Base-by-base conservation (phyloP, 2,113 vertebrate genomes). In the Etia nguti region DNA sequence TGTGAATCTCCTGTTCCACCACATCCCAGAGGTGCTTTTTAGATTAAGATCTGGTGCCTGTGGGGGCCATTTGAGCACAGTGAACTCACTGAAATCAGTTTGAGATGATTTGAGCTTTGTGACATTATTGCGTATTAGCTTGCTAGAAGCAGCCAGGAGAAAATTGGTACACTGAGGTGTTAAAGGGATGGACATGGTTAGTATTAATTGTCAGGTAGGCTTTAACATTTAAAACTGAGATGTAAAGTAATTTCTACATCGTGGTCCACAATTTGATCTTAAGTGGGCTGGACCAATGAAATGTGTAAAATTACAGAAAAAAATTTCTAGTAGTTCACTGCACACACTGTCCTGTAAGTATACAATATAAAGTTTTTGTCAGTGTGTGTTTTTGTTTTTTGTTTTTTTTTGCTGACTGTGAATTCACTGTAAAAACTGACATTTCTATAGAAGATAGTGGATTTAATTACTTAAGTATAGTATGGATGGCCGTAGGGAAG, bases 21-120 rank as follows among this genome's bases (percentile, higher is more conserved):
- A 73, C 41, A 46, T 46, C 38, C 1, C 41, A 46, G 15, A 73
- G 43, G 68, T 18, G 41, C 8, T 73, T 46, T 46, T 26, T 46
- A 46, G 8, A 26, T 3, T 16, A 6, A 10, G 38, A 24, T 24
- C 22, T 70, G 13, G 13, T 46, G 43, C n/a, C 65, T 24, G 12
- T 43, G 36, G n/a, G 24, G 36, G 36, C 10, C 0, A 4, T 70
- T 70, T 70, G 38, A 43, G 65, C 38, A 70, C 38, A 70, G n/a
- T 70, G n/a, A 70, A 70, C 38, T 43, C 65, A 70, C 12, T 43
- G 12, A 24, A 43, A 70, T 22, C n/a, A 70, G 7, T 70, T 70
- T 70, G 65, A 70, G n/a, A 70, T 70, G n/a, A 70, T 70, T 70
- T 70, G 12, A 10, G 1, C 12, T 70, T 24, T 43, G 36, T 70